These are phyloP conservation scores for Toxotes jaculatrix DNA, from an alignment of 2,113 vertebrate genomes.

Conservation along the genomic window DNA sequence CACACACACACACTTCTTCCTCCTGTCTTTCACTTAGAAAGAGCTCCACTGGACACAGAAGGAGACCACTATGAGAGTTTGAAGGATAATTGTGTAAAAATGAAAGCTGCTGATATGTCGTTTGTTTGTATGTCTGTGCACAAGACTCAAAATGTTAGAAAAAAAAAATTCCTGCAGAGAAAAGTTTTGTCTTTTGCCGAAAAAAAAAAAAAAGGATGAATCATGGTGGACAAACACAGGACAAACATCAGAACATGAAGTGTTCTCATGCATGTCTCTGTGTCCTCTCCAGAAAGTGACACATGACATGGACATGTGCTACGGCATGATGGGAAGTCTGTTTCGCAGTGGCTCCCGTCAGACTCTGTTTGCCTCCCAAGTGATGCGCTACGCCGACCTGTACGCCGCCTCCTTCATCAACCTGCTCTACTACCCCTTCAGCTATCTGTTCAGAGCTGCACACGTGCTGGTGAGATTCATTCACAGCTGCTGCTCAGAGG, in stretches of 20 bases:
- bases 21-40: neutral
- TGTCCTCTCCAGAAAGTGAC: conserved; percentile 90
- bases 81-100: neutral
- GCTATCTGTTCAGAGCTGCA: conserved; percentile 96
- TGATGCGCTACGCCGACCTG: conserved; percentile 96
- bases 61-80: neutral
- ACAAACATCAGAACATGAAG: too few species aligned
- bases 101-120: neutral
- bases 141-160: too few species aligned
- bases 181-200: neutral
- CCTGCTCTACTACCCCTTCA: conserved; percentile 96
- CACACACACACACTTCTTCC: neutral
- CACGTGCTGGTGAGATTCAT: conserved; percentile 89
- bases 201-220: neutral
- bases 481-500: too few species aligned
- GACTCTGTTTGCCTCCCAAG: conserved; percentile 95
- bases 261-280: neutral
- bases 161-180: too few species aligned
- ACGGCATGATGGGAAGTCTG: conserved; percentile 97
- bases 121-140: too few species aligned
- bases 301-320: conserved; percentile 99
- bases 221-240: neutral
- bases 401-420: conserved; percentile 98
- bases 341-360: conserved; percentile 95
- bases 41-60: neutral